Evolutionary conservation across 2,888 invertebrate species (phyloP).

Genomic region (Drosophila subsilvestris): DNA sequence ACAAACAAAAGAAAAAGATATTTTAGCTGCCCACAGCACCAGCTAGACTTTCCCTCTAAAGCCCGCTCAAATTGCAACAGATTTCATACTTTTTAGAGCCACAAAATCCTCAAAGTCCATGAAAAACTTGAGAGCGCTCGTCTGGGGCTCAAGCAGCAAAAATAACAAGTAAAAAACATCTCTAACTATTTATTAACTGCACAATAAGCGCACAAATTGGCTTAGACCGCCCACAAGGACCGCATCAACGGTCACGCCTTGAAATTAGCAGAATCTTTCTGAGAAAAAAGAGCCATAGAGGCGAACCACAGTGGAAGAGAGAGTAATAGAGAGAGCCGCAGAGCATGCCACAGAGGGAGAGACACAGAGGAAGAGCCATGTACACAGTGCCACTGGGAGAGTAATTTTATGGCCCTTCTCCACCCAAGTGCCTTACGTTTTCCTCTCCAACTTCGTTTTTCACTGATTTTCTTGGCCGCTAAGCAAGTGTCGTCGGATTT

Average conservation of each 20-base stretch:
- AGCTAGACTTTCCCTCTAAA: background rate
- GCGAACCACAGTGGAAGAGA: conserved; percentile 8
- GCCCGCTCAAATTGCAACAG: background rate
- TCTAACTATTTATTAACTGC: conserved; percentile 69
- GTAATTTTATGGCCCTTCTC: conserved; percentile 36
- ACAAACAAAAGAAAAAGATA: background rate
- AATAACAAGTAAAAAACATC: conserved; percentile 16
- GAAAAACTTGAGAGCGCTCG: conserved; percentile 7
- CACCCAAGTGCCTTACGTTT: conserved; percentile 33
- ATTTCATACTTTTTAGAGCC: background rate
- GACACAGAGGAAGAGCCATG: too few species aligned
- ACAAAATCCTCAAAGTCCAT: background rate
- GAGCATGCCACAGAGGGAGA: too few species aligned
- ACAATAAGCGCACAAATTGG: conserved; percentile 67
- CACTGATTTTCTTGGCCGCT: conserved; percentile 18
- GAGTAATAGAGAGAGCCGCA: too few species aligned
- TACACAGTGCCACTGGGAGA: background rate
- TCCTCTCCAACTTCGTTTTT: conserved; percentile 10
- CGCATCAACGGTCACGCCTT: conserved; percentile 41
- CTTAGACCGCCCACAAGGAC: conserved; percentile 48
- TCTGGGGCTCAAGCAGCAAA: conserved; percentile 6
- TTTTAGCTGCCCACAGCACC: too few species aligned
- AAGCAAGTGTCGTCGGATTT: conserved; percentile 22
- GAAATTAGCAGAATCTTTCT: conserved; percentile 58
- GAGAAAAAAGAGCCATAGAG: background rate